Evolutionary conservation across 2,797 vertebrate species (phyloP), one percentile per base, ranked within the genome.

Genomic region (Pseudochirops cupreus): DNA sequence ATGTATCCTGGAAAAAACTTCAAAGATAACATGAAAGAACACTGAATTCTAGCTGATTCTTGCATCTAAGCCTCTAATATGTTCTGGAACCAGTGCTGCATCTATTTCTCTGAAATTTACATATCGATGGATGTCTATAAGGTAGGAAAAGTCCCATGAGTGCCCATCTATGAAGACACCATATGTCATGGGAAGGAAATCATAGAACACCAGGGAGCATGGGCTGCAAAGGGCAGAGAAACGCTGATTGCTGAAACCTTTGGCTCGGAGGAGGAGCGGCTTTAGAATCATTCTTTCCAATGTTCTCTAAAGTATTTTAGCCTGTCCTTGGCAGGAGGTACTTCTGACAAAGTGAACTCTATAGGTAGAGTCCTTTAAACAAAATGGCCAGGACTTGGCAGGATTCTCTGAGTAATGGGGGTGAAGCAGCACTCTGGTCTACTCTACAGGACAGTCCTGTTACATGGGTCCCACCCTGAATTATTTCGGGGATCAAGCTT

Each of bases 21-120:
- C 67, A 56, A 94, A 92, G n/a, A 50, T 67, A 56, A 54, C 13
- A 62, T 62, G 58, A 91, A 92, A 91, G 6, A 92, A 58, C 90
- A 92, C n/a, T 58, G 57, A n/a, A 21, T 1, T 46, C 29, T 39
- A 52, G 74, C 56, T 53, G 5, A 57, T 53, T 95, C 53, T 50
- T 56, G 50, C 92, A 97, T 91, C 93, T 92, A 74, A 16, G 39
- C 59, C 95, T 95, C 93, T 94, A 90, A 94, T 28, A 56, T 16
- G 92, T 91, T 93, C 53, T 59, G 52, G 96, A 92, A 95, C 67
- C 89, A 11, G 92, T 92, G 56, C 58, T 87, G 92, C 53, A 62
- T 74, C 53, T 57, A 57, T 57, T 16, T 92, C 14, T 95, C 92
- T 82, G 87, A 87, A 82, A 95, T 93, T 18, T 93, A 93, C 89